Conservation (phyloP, 2,113 vertebrate genomes). For the Eptesicus fuscus region DNA sequence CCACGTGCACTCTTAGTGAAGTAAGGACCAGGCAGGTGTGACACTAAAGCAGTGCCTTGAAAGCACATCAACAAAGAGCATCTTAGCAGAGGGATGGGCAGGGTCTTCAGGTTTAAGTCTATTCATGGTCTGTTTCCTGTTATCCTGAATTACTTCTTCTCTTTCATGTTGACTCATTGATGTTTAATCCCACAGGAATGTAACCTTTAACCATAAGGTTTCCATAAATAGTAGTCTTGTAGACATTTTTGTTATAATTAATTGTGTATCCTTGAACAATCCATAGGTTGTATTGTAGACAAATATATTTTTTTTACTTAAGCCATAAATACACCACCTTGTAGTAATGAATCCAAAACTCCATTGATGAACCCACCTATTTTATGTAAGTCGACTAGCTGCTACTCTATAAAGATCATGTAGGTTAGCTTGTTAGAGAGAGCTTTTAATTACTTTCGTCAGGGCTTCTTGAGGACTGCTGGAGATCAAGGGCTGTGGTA, state of each 20-base stretch:
- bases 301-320: not conserved
- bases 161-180: not conserved
- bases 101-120: not conserved
- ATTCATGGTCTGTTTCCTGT: not conserved
- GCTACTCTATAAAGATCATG: not conserved
- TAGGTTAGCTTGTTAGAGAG: not conserved
- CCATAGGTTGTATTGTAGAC: not conserved
- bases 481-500: not conserved
- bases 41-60: not conserved
- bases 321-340: not conserved
- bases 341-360: not conserved
- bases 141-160: not conserved
- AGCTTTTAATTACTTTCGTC: not conserved
- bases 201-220: not conserved
- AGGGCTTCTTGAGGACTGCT: not conserved
- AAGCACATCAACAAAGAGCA: not conserved
- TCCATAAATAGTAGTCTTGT: not conserved
- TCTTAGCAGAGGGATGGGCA: not conserved
- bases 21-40: not conserved
- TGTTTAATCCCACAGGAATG: not conserved
- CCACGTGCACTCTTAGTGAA: not conserved
- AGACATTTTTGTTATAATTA: not conserved
- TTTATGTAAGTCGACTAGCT: not conserved
- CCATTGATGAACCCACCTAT: not conserved
- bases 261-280: not conserved